Evolutionary conservation across 2,113 vertebrate genomes (phyloP), one percentile per base, ranked within the genome.

Genomic region (Dipodomys ordii): DNA sequence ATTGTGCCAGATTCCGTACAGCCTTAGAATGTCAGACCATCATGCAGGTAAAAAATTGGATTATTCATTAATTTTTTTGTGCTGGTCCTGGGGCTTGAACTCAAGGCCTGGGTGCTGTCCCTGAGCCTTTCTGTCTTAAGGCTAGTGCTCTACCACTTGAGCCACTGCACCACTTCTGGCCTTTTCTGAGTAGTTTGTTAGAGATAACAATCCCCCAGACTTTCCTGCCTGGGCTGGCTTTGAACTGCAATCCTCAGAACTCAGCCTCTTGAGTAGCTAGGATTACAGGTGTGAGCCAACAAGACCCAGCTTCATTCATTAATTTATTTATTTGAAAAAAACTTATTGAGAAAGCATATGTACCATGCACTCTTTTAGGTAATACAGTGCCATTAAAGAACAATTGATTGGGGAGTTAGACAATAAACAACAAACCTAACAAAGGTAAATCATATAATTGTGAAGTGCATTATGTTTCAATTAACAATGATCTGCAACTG

Each of bases 281-380:
- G 49, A 49, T 49, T 49, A 49, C 49, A 49, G 49, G 49, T 11
- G 9, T 49, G 49, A 49, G 49, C 49, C 49, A 49, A 11, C 49
- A 49, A 12, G 9, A 49, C 49, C 49, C 49, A 9, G 12, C 49
- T 49, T 49, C 49, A 49, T 49, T 49, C 10, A 49, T 49, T 49
- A 49, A 90, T 81, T 87, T 28, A 86, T 78, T 94, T n/a, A 84
- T 76, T 92, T 53, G 49, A 74, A 5, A 86, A 96, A 84, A 30
- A 91, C 62, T 88, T 90, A 90, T 25, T 91, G 30, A 78, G 82
- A 83, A n/a, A 90, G 83, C 7, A 39, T 93, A n/a, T 67, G 68
- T 85, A 35, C 39, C 76, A 94, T 90, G 78, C 39, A 68, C 25
- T 73, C n/a, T 93, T 94, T 92, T 80, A 82, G 71, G 80, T 92